Evolutionary conservation across 1,140 invertebrate species (phyloP).

Genomic region (Lucilia sericata): DNA sequence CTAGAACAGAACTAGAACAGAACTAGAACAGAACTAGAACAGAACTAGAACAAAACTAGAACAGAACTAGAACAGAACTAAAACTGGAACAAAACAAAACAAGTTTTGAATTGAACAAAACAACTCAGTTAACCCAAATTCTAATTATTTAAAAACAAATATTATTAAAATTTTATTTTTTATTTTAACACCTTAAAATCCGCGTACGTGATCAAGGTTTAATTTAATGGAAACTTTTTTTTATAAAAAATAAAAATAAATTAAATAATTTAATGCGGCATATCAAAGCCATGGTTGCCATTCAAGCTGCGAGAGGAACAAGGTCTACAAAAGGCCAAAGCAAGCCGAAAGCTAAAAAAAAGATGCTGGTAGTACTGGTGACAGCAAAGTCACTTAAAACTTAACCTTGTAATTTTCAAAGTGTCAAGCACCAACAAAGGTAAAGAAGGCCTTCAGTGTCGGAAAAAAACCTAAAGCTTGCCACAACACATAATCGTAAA

Average conservation of each 20-base stretch:
- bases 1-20: too few relatives aligned
- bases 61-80: too few relatives aligned
- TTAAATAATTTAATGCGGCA: constrained; percentile 20
- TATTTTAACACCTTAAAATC: too few relatives aligned
- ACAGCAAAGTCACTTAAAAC: not conserved
- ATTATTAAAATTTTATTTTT: too few relatives aligned
- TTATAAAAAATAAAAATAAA: not conserved
- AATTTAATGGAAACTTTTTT: not conserved
- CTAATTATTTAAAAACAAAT: too few relatives aligned
- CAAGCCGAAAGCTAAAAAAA: not conserved
- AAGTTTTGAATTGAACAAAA: too few relatives aligned
- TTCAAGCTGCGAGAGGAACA: not conserved
- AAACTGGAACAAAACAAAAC: too few relatives aligned
- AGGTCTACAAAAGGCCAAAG: constrained; percentile 22
- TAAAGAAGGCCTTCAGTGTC: not conserved
- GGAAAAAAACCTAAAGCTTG: not conserved
- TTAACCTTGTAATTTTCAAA: not conserved
- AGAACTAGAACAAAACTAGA: too few relatives aligned
- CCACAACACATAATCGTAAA: not conserved
- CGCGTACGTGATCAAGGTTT: not conserved
- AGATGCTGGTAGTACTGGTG: constrained; percentile 5
- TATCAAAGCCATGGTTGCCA: constrained; percentile 38
- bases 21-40: too few relatives aligned
- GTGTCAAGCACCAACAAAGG: not conserved
- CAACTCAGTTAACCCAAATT: too few relatives aligned